Conservation (phyloP, 2,113 vertebrate species). For the Malurus cyaneus region DNA sequence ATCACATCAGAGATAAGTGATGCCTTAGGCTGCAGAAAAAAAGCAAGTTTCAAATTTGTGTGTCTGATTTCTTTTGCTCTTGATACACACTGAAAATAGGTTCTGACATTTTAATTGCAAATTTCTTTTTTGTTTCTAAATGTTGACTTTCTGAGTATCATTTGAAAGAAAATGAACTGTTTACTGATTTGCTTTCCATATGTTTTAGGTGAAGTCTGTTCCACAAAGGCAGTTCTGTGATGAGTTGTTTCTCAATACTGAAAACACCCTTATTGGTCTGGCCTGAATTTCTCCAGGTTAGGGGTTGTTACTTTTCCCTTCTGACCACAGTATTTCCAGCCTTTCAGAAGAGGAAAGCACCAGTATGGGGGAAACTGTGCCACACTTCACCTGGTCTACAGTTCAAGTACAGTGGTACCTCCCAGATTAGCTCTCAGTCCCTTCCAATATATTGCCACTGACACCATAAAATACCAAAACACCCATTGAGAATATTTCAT, state of each 20-base stretch:
- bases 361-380: accelerated
- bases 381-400: neutral
- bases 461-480: neutral
- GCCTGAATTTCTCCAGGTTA: neutral
- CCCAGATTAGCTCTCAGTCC: neutral
- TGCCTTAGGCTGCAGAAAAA: neutral
- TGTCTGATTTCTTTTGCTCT: neutral
- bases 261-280: neutral
- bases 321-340: neutral
- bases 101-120: neutral
- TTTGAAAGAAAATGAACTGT: neutral
- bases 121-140: neutral
- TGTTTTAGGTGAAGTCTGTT: neutral
- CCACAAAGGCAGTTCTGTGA: neutral
- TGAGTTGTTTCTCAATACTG: neutral
- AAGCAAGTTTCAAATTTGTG: neutral
- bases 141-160: neutral
- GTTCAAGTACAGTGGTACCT: accelerated
- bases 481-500: neutral
- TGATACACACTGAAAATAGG: neutral
- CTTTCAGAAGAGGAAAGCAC: neutral
- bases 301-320: neutral
- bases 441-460: neutral
- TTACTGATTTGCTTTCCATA: neutral
- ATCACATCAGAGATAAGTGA: neutral